Percentiles rank a stretch among this genome's conserved stretches.
These are phyloP conservation scores for Corbicula japonica DNA, from an alignment of 2,888 invertebrate species.

Conservation along the genomic window DNA sequence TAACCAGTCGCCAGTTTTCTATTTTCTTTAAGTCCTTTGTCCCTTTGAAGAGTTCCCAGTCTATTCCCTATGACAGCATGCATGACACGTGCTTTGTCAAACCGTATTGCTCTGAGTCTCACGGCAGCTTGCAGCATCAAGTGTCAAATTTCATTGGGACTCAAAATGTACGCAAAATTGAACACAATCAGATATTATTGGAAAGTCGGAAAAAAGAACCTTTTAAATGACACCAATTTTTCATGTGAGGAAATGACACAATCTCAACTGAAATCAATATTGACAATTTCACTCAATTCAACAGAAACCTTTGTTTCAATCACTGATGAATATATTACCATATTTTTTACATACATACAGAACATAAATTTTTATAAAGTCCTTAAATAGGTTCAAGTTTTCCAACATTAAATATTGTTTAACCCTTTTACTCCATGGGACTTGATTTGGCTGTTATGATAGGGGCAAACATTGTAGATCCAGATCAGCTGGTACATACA, in stretches of 20 bases:
- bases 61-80: conserved; percentile 45
- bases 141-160: conserved; percentile 42
- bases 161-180: conserved; percentile 15
- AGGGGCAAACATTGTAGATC: too few relatives aligned
- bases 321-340: too few relatives aligned
- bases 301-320: too few relatives aligned
- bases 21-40: conserved; percentile 23
- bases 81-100: conserved; percentile 39
- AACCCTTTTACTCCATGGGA: too few relatives aligned
- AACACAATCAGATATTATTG: conserved; percentile 27
- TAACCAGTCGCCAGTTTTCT: conserved; percentile 20
- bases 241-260: conserved; percentile 3
- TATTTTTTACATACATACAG: too few relatives aligned
- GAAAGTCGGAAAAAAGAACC: conserved; percentile 22
- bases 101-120: conserved; percentile 4
- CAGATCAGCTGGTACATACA: too few relatives aligned
- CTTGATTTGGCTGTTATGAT: too few relatives aligned
- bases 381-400: too few relatives aligned
- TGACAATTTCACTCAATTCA: conserved; percentile 14
- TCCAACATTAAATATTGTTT: too few relatives aligned
- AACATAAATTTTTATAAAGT: too few relatives aligned
- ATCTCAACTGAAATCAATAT: conserved; percentile 16
- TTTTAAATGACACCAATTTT: conserved; percentile 9
- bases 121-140: conserved; percentile 32
- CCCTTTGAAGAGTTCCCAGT: conserved; percentile 17